These are phyloP conservation scores for Melanotaenia duboulayi DNA, from an alignment of 2,113 vertebrate species.

Conservation along the genomic window DNA sequence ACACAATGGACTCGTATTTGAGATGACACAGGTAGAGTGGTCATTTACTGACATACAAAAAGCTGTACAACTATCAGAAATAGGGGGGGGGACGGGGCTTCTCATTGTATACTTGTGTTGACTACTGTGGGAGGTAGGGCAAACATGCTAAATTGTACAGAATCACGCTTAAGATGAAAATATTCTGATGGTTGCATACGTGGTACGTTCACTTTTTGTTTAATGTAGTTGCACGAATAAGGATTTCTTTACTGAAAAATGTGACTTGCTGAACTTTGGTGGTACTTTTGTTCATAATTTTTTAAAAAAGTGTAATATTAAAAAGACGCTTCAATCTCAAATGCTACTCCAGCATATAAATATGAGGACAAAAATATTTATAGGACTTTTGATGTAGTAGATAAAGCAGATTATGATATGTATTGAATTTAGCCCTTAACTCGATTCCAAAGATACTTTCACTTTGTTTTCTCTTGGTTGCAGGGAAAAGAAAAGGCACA, in stretches of 20 bases:
- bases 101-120: constrained; percentile 72
- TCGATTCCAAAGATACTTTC: constrained; percentile 84
- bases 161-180: constrained; percentile 86
- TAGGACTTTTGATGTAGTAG: constrained; percentile 84
- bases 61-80: constrained; percentile 37
- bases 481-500: constrained; percentile 84
- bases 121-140: constrained; percentile 85
- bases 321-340: constrained; percentile 76
- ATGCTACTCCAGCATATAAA: constrained; percentile 90
- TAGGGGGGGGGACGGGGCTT: constrained; percentile 38
- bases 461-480: constrained; percentile 84
- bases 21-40: constrained; percentile 32
- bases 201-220: constrained; percentile 91
- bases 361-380: constrained; percentile 89
- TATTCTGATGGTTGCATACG: constrained; percentile 83
- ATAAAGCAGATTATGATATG: constrained; percentile 82
- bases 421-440: constrained; percentile 83
- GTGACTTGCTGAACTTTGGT: constrained; percentile 85
- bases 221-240: constrained; percentile 86
- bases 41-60: constrained; percentile 42
- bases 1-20: constrained; percentile 37
- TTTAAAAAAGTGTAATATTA: constrained; percentile 81
- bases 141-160: constrained; percentile 86
- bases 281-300: constrained; percentile 84
- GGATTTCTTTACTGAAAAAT: constrained; percentile 84